Conservation (phyloP, 2,113 vertebrate genomes). For the Apodemus sylvaticus region DNA sequence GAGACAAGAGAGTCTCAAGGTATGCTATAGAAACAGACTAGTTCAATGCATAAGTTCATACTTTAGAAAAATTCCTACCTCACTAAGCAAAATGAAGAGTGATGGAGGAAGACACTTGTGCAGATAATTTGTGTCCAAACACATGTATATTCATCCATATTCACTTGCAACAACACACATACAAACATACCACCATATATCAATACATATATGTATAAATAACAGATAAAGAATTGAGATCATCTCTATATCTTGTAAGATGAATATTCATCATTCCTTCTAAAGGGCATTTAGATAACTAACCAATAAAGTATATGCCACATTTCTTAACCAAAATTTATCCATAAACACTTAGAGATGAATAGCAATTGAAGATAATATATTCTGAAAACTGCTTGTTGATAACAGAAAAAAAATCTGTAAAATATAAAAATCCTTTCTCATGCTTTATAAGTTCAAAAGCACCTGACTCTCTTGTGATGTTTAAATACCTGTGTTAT, state of each 20-base stretch:
- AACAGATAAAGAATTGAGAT: not conserved
- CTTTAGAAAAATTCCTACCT: not conserved
- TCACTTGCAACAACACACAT: not conserved
- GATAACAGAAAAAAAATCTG: slow-evolving; percentile 37
- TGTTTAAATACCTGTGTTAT: slow-evolving; percentile 67
- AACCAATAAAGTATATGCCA: not conserved
- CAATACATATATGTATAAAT: too few species aligned
- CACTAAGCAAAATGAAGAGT: not conserved
- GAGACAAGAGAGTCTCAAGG: not conserved
- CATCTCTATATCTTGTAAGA: not conserved
- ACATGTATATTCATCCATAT: not conserved
- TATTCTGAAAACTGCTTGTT: not conserved
- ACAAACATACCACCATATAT: not conserved
- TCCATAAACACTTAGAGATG: not conserved
- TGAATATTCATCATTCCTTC: not conserved
- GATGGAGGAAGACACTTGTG: too few species aligned
- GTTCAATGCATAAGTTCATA: not conserved
- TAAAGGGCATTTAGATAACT: slow-evolving; percentile 27
- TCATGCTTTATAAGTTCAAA: slow-evolving; percentile 56
- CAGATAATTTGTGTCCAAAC: not conserved
- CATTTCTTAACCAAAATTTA: not conserved
- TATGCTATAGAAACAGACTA: not conserved
- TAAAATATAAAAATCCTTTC: slow-evolving; percentile 62
- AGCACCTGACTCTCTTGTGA: slow-evolving; percentile 31
- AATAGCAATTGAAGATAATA: not conserved